phyloP scores from a whole-genome alignment of 1,140 invertebrate species.

The Calycopis cecrops region DNA sequence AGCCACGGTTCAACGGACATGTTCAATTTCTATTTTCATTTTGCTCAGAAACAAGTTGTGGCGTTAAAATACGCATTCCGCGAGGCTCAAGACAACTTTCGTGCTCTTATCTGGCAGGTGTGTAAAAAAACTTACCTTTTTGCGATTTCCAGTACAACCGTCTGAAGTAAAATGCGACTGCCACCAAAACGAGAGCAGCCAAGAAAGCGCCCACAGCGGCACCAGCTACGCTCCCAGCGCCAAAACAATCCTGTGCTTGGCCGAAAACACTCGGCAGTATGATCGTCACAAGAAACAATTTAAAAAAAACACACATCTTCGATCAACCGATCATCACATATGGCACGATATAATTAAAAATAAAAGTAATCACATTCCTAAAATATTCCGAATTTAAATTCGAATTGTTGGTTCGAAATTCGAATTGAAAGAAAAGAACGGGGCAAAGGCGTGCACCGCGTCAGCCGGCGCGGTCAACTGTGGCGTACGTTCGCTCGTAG shows the following conservation, averaged over 20 bases:
- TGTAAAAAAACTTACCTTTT: slow-evolving; percentile 58
- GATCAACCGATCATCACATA: slow-evolving; percentile 61
- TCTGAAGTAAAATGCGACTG: slow-evolving; percentile 59
- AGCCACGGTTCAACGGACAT: slow-evolving; percentile 4
- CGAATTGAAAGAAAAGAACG: slow-evolving; percentile 31
- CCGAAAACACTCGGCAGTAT: slow-evolving; percentile 61
- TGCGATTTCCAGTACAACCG: slow-evolving; percentile 68
- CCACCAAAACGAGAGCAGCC: slow-evolving; percentile 57
- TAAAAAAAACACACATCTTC: slow-evolving; percentile 59
- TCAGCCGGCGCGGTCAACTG: slow-evolving; percentile 58
- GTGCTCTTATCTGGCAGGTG: slow-evolving; percentile 14
- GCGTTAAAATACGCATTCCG: neutral
- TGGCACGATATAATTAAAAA: slow-evolving; percentile 53
- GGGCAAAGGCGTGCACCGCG: slow-evolving; percentile 46
- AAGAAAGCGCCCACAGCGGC: slow-evolving; percentile 67
- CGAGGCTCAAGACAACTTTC: slow-evolving; percentile 10
- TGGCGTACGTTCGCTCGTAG: slow-evolving; percentile 37
- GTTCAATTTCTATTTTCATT: slow-evolving; percentile 9
- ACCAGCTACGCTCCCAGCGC: slow-evolving; percentile 65
- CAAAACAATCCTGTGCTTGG: slow-evolving; percentile 64
- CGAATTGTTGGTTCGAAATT: slow-evolving; percentile 37
- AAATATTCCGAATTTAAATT: slow-evolving; percentile 31
- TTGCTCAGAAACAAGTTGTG: neutral
- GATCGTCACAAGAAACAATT: slow-evolving; percentile 60
- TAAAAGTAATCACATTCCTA: slow-evolving; percentile 54